phyloP scores from a whole-genome alignment of 1,140 invertebrate genomes.

The Rhagoletis pomonella region DNA sequence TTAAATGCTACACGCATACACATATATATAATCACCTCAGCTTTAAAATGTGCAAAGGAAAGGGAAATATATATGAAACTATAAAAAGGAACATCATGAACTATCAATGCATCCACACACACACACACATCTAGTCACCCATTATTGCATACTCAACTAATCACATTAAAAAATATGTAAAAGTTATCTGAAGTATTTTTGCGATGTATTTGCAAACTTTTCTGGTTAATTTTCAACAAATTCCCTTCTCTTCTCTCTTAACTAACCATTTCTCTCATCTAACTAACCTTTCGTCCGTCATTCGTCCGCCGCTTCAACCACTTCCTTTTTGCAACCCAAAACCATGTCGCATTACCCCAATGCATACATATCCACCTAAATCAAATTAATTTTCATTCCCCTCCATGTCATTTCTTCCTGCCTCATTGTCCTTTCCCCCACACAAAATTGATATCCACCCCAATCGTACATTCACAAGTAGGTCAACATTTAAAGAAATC shows the following conservation, averaged over 20 bases:
- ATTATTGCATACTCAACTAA: too few relatives aligned
- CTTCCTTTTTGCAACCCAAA: background rate
- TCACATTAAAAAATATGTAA: background rate
- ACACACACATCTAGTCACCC: background rate
- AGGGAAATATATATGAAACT: background rate
- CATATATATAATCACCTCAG: too few relatives aligned
- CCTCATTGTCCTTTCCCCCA: background rate
- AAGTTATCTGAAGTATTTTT: background rate
- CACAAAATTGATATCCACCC: background rate
- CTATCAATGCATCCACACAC: background rate
- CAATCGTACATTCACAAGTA: conserved; percentile 73
- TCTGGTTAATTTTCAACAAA: conserved; percentile 51
- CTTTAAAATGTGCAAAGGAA: too few relatives aligned
- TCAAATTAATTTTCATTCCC: background rate
- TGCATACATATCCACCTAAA: too few relatives aligned
- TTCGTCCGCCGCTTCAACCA: background rate
- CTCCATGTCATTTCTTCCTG: background rate
- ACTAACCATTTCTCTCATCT: background rate
- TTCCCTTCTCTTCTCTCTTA: conserved; percentile 47
- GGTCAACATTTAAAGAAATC: conserved; percentile 93
- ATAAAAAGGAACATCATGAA: background rate
- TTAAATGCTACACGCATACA: too few relatives aligned
- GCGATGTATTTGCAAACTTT: conserved; percentile 1
- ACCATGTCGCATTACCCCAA: too few relatives aligned
- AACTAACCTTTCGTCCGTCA: conserved; percentile 10